Evolutionary conservation across 35 echinoderm and acorn worm genomes (phyloP).

Genomic region (Heliocidaris erythrogramma): DNA sequence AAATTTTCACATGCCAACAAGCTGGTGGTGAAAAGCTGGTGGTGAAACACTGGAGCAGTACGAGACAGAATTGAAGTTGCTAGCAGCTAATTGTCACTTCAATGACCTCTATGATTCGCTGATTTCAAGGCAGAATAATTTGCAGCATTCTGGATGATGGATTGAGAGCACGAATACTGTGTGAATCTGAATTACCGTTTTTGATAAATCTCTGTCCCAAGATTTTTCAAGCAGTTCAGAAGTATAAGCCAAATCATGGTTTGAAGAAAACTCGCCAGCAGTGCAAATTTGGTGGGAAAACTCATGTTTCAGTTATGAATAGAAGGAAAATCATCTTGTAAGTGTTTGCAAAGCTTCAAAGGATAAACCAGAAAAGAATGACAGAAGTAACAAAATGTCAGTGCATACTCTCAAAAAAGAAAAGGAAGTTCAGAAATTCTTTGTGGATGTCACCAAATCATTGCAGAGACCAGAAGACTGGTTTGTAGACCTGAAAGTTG

Average conservation of each 20-base stretch:
- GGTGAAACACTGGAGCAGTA: slow-evolving; percentile 61
- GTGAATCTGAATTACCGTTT: neutral
- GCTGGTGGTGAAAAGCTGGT: too few relatives aligned
- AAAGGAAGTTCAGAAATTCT: neutral
- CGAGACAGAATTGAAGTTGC: slow-evolving; percentile 33
- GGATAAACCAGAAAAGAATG: neutral
- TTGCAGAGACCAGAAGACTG: neutral
- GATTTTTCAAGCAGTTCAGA: neutral
- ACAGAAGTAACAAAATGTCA: neutral
- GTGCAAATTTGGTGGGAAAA: neutral
- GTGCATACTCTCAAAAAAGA: neutral
- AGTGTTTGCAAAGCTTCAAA: neutral
- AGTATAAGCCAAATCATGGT: neutral
- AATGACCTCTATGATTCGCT: neutral
- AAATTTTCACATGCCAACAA: slow-evolving; percentile 5
- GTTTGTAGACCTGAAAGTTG: slow-evolving; percentile 11
- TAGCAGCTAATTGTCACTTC: neutral
- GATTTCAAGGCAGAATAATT: neutral
- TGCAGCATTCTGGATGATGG: neutral
- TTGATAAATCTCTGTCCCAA: neutral
- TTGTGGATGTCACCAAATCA: neutral
- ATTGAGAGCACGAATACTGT: neutral
- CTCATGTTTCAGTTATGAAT: neutral
- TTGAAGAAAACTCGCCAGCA: neutral
- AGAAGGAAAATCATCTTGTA: neutral